Conservation (phyloP, 2,113 vertebrate species). For the Mastomys natalensis region DNA sequence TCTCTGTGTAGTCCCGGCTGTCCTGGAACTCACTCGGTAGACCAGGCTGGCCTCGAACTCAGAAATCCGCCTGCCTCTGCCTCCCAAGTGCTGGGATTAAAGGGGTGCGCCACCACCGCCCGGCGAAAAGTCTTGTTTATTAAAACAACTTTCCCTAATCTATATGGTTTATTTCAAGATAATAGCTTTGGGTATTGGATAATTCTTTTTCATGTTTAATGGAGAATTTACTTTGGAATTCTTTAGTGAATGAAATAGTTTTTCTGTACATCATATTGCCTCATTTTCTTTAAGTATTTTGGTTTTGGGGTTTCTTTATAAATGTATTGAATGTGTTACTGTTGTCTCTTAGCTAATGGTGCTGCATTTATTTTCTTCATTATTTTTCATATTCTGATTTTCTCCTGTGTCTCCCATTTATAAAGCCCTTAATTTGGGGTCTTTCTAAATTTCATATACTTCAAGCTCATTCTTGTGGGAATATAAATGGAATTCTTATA, state of each 20-base stretch:
- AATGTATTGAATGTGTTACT: conserved; percentile 41
- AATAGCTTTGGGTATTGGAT: conserved; percentile 24
- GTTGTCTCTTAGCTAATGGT: conserved; percentile 47
- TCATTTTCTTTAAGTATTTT: conserved; percentile 54
- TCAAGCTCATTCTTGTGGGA: conserved; percentile 38
- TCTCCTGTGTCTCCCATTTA: not conserved
- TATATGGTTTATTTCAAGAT: conserved; percentile 48
- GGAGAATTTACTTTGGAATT: conserved; percentile 59
- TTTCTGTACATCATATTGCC: conserved; percentile 43
- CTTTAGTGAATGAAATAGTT: conserved; percentile 53
- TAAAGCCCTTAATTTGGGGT: conserved; percentile 29
- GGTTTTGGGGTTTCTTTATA: conserved; percentile 49
- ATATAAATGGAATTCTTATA: conserved; percentile 47
- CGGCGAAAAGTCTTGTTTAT: not conserved
- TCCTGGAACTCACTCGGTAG: no score
- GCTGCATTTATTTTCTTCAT: not conserved
- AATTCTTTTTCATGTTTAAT: conserved; percentile 64
- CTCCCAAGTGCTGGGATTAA: no score
- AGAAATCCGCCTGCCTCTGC: no score
- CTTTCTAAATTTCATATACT: conserved; percentile 49
- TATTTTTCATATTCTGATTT: conserved; percentile 43
- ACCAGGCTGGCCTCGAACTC: no score
- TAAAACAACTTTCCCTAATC: not conserved
- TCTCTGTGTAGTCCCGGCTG: no score
- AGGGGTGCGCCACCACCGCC: no score